Evolutionary conservation across 2,888 invertebrate species (phyloP), one percentile per base, ranked within the genome.

Genomic region (Hypercompe scribonia): DNA sequence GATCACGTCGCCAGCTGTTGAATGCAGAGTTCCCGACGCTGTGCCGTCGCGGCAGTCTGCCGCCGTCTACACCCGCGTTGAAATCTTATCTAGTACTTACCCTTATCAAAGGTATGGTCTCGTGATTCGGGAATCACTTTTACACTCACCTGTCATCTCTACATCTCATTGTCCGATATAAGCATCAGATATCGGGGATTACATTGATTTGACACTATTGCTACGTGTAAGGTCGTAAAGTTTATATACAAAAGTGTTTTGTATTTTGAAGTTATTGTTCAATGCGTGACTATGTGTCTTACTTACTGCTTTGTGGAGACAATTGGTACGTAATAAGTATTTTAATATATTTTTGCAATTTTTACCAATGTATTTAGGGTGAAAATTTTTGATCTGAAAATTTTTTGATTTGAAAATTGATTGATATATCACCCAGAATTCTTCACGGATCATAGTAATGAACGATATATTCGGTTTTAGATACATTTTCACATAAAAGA

Each of bases 61-160:
- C 86, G 84, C 81, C 84, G 83, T 75, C 78, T 81, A 80, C 85
- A 86, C 81, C 82, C 85, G 86, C 82, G 87, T 82, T 80, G 79
- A 82, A 81, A 82, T 88, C 88, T 87, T 89, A 87, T 90, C 90
- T 88, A 83, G 81, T 85, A 88, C 89, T 90, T 89, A 91, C 90
- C 89, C 90, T 89, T 92, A 92, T 93, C 93, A 90, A 86, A 88
- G 84, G 85, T 84, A 89, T 89, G 89, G 80, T 86, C 90, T 91
- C 90, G 91, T 92, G 92, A 92, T 90, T 90, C 73, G 81, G 81
- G 81, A 78, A 86, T 82, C 81, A 78, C 71, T 66, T 73, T 78
- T 67, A 67, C 78, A 81, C 80, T 81, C 84, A 86, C 81, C 86
- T 84, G 84, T 81, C 84, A 82, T 72, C 79, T 68, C 31, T 18